Evolutionary conservation across 2,113 vertebrate species (phyloP).

Genomic region (Crotalus horridus): DNA sequence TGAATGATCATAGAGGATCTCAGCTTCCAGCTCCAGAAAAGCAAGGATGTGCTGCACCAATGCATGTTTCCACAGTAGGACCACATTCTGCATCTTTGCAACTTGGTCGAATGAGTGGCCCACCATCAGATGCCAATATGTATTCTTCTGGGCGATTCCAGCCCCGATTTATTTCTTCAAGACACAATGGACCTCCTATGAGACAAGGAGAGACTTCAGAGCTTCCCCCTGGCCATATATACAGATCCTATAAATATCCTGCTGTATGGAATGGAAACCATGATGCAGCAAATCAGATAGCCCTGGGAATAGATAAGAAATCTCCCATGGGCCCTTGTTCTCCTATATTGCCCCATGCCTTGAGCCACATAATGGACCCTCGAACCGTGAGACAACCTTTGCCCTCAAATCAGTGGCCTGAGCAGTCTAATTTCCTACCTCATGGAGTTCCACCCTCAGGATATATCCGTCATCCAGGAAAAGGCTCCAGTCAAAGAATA

Average conservation of each 20-base stretch:
- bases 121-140: conserved; percentile 75
- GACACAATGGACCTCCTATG: conserved; percentile 64
- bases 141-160: conserved; percentile 76
- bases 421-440: conserved; percentile 82
- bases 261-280: conserved; percentile 83
- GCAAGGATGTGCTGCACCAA: conserved; percentile 73
- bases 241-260: conserved; percentile 77
- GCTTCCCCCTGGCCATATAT: conserved; percentile 68
- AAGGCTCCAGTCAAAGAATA: conserved; percentile 62
- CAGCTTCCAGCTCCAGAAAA: conserved; percentile 71
- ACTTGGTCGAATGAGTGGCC: conserved; percentile 69
- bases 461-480: conserved; percentile 74
- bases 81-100: conserved; percentile 76
- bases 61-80: conserved; percentile 75
- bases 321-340: conserved; percentile 50
- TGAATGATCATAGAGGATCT: conserved; percentile 74
- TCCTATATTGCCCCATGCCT: conserved; percentile 64
- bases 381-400: conserved; percentile 75
- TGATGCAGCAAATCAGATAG: conserved; percentile 61
- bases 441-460: conserved; percentile 71
- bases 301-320: conserved; percentile 65
- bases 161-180: conserved; percentile 70
- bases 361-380: conserved; percentile 72
- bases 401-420: conserved; percentile 80
- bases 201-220: conserved; percentile 61